phyloP scores from a whole-genome alignment of 2,113 vertebrate genomes.

The Brienomyrus longianalis region DNA sequence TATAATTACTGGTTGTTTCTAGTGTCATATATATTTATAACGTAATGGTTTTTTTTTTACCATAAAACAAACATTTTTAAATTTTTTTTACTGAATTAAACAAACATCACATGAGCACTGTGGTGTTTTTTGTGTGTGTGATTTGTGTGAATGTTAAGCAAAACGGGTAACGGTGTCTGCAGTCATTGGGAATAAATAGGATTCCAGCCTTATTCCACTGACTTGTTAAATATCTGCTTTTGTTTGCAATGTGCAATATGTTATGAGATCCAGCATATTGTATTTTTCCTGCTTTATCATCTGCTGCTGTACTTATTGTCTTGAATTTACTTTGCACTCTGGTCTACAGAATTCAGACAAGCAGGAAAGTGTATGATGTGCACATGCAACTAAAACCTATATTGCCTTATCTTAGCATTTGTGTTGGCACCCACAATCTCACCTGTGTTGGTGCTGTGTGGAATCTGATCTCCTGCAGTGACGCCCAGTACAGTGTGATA shows the following conservation, averaged over 20 bases:
- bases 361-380: not conserved
- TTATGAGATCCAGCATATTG: not conserved
- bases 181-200: not conserved
- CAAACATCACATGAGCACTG: not conserved
- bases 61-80: too few species aligned
- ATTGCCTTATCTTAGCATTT: not conserved
- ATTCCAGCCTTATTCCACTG: not conserved
- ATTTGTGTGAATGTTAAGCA: not conserved
- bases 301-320: not conserved
- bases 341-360: not conserved
- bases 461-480: not conserved
- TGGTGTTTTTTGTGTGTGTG: not conserved
- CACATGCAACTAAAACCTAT: not conserved
- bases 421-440: not conserved
- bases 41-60: not conserved
- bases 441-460: not conserved
- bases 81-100: not conserved
- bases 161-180: not conserved
- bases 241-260: not conserved
- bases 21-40: not conserved
- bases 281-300: not conserved
- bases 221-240: not conserved
- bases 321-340: not conserved
- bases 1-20: not conserved
- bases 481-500: not conserved